These are phyloP conservation scores for Yponomeuta plumbellus DNA, from an alignment of 2,888 invertebrate species.

Conservation along the genomic window DNA sequence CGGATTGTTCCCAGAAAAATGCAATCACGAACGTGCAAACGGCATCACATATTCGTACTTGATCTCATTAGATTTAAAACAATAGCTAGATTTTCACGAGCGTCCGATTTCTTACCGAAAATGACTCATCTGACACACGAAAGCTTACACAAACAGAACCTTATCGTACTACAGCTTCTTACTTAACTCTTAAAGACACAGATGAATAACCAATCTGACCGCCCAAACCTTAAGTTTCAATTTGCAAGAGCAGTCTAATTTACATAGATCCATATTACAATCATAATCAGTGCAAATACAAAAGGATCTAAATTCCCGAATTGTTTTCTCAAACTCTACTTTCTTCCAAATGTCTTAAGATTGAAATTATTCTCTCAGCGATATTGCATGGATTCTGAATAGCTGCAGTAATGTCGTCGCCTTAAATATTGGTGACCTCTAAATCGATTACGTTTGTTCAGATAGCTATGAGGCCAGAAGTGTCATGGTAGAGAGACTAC, in stretches of 20 bases:
- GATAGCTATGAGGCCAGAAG: conserved; percentile 47
- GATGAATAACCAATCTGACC: neutral
- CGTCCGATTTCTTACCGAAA: conserved; percentile 54
- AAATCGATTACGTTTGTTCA: conserved; percentile 26
- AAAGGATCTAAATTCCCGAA: neutral
- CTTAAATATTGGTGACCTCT: neutral
- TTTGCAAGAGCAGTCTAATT: neutral
- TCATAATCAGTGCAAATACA: neutral
- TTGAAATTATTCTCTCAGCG: conserved; percentile 22
- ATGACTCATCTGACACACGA: conserved; percentile 51
- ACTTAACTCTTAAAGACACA: too few species aligned
- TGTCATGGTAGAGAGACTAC: neutral
- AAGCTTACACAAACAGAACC: conserved; percentile 45
- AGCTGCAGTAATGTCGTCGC: neutral
- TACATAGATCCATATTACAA: neutral
- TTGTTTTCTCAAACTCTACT: neutral
- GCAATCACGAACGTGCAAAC: neutral
- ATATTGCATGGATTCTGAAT: neutral
- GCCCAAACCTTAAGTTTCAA: neutral
- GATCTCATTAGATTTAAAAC: conserved; percentile 44
- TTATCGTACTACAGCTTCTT: conserved; percentile 30
- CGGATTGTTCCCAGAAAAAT: conserved; percentile 7
- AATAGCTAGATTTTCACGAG: conserved; percentile 43
- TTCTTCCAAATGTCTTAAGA: conserved; percentile 19
- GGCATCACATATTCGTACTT: conserved; percentile 26